phyloP scores from a whole-genome alignment of 1,140 invertebrate genomes.

The Lordiphosa mommai region DNA sequence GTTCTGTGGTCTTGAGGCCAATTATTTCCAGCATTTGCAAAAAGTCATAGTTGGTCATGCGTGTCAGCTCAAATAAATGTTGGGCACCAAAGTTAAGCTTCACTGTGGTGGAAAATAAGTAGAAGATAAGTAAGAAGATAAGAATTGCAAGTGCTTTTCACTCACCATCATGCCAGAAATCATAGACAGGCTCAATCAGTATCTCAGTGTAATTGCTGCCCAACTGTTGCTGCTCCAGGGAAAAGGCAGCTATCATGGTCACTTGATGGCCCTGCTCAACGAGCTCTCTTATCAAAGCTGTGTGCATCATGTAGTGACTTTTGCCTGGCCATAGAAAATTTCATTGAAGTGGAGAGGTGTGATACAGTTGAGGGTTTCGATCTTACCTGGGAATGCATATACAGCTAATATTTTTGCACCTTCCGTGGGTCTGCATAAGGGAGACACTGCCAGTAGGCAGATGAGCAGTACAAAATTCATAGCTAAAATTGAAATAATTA shows the following conservation, averaged over 20 bases:
- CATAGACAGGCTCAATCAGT: slow-evolving; percentile 66
- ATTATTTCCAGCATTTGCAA: slow-evolving; percentile 68
- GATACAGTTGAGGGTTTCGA: neutral
- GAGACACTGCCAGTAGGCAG: slow-evolving; percentile 10
- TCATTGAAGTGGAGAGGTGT: no score
- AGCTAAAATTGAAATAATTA: neutral
- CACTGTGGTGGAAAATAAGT: slow-evolving; percentile 54
- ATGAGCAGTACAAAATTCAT: slow-evolving; percentile 15
- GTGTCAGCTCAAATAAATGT: slow-evolving; percentile 67
- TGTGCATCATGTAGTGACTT: slow-evolving; percentile 71
- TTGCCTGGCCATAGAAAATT: slow-evolving; percentile 29
- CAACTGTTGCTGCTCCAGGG: slow-evolving; percentile 36
- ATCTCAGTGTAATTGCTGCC: slow-evolving; percentile 68
- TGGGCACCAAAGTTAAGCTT: slow-evolving; percentile 55
- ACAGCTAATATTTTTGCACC: slow-evolving; percentile 56
- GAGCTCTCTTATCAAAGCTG: slow-evolving; percentile 53
- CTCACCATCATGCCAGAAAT: slow-evolving; percentile 68
- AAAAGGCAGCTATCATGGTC: slow-evolving; percentile 58
- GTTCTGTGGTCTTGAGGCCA: slow-evolving; percentile 63
- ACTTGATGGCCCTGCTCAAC: slow-evolving; percentile 60
- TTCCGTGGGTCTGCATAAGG: neutral
- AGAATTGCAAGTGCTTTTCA: neutral
- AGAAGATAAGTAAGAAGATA: neutral
- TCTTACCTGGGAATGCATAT: slow-evolving; percentile 62
- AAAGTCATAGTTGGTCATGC: slow-evolving; percentile 59